Percentiles rank a stretch among this genome's conserved stretches.
Conservation (phyloP, 2,888 invertebrate genomes). For the Amaurobius ferox region DNA sequence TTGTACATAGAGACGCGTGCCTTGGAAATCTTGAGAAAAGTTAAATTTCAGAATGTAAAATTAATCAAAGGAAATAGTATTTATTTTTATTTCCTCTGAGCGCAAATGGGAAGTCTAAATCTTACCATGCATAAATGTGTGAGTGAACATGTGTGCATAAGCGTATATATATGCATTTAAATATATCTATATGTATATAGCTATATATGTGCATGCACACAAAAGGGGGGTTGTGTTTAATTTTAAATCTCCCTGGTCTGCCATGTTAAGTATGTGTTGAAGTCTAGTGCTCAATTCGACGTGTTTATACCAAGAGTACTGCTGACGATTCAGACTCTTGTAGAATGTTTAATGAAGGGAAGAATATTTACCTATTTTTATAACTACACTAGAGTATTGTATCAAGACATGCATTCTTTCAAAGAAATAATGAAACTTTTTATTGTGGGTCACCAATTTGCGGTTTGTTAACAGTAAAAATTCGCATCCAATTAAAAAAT, state of each 20-base stretch:
- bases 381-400: slow-evolving; percentile 15
- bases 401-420: not conserved
- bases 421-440: not conserved
- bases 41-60: slow-evolving; percentile 19
- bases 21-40: slow-evolving; percentile 45
- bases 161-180: not conserved
- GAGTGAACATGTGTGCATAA: not conserved
- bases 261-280: slow-evolving; percentile 5
- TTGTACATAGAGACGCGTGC: slow-evolving; percentile 63
- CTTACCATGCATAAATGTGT: slow-evolving; percentile 6
- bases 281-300: slow-evolving; percentile 25
- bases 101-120: not conserved
- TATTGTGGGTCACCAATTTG: not conserved
- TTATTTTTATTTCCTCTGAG: slow-evolving; percentile 8
- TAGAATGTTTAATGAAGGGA: not conserved
- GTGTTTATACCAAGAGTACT: slow-evolving; percentile 10
- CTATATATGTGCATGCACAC: not conserved
- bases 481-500: not conserved
- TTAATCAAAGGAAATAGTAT: not conserved
- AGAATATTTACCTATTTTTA: slow-evolving; percentile 26
- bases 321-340: not conserved
- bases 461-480: slow-evolving; percentile 3
- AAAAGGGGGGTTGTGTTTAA: not conserved
- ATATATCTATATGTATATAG: slow-evolving; percentile 23
- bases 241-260: not conserved